Evolutionary conservation across 2,888 invertebrate genomes (phyloP), one percentile per base, ranked within the genome.

Genomic region (Nycteola revayana): DNA sequence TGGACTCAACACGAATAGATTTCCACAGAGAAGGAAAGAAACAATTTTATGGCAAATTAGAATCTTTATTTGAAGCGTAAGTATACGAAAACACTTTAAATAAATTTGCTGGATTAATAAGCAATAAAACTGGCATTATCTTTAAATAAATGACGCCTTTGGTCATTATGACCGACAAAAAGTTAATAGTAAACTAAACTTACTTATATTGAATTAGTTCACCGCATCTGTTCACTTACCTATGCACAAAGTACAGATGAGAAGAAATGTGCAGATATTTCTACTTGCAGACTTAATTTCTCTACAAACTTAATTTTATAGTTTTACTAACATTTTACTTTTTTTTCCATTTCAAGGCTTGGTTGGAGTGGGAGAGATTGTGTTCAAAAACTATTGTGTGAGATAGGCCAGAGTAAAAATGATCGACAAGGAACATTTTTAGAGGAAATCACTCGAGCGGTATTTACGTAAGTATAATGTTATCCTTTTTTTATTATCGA

Each of bases 51-150:
- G 78, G 61, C 25, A 93, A 92, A 74, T 65, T 93, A 27, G 92
- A 93, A 71, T 89, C 82, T 53, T 88, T 93, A 65, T 75, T 93
- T 40, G 82, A 87, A 59, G 90, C 90, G 93, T 93, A 79, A 91
- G 92, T 90, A 21, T 21, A 18, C 3, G 6, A n/a, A n/a, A n/a
- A n/a, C n/a, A n/a, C n/a, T n/a, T n/a, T n/a, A n/a, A n/a, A n/a
- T n/a, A n/a, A n/a, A n/a, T n/a, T n/a, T n/a, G n/a, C n/a, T n/a
- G n/a, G n/a, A n/a, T n/a, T n/a, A n/a, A n/a, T n/a, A n/a, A n/a
- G n/a, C n/a, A n/a, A n/a, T n/a, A n/a, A n/a, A n/a, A n/a, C n/a
- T n/a, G n/a, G n/a, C n/a, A n/a, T n/a, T n/a, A n/a, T n/a, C n/a
- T n/a, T n/a, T n/a, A n/a, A n/a, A n/a, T n/a, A n/a, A n/a, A n/a